A percentile compares a stretch with the other conserved stretches of the same genome.
phyloP scores from a whole-genome alignment of 2,113 vertebrate species.

The Microtus pennsylvanicus region DNA sequence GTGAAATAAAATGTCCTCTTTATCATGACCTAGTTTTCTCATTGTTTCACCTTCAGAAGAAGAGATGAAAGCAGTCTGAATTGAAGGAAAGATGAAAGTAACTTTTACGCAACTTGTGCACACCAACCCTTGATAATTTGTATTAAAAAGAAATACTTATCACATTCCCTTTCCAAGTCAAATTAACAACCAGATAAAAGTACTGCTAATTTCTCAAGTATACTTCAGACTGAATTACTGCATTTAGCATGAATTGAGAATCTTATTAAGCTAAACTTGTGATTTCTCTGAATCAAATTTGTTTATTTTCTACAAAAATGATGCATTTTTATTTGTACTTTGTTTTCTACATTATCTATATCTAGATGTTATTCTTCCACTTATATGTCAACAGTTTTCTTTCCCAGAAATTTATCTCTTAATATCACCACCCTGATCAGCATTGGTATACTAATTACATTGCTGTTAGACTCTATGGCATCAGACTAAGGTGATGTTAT shows the following conservation, averaged over 20 bases:
- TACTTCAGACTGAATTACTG: conserved; percentile 82
- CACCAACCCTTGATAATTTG: conserved; percentile 80
- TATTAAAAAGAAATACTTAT: conserved; percentile 82
- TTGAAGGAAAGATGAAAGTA: conserved; percentile 78
- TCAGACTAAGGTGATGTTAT: conserved; percentile 74
- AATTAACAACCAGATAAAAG: conserved; percentile 78
- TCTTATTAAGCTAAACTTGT: conserved; percentile 78
- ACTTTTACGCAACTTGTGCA: conserved; percentile 78
- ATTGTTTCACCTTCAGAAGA: conserved; percentile 76
- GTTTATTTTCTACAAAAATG: conserved; percentile 72
- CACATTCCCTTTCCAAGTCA: conserved; percentile 78
- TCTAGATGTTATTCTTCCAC: conserved; percentile 62
- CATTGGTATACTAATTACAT: conserved; percentile 73
- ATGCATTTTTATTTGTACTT: conserved; percentile 61
- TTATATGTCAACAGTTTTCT: conserved; percentile 64
- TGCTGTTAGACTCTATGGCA: conserved; percentile 67
- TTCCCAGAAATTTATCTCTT: conserved; percentile 72
- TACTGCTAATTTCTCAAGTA: conserved; percentile 82
- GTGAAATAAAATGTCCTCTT: conserved; percentile 76
- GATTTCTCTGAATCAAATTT: conserved; percentile 74
- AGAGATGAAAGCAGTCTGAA: conserved; percentile 68
- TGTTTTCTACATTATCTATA: conserved; percentile 70
- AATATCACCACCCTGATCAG: conserved; percentile 74
- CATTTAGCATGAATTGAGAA: conserved; percentile 74
- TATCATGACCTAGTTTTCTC: conserved; percentile 71